Percentiles rank a stretch among this genome's conserved stretches.
Conservation (phyloP, 2,797 vertebrate genomes). For the Sylvia borin region DNA sequence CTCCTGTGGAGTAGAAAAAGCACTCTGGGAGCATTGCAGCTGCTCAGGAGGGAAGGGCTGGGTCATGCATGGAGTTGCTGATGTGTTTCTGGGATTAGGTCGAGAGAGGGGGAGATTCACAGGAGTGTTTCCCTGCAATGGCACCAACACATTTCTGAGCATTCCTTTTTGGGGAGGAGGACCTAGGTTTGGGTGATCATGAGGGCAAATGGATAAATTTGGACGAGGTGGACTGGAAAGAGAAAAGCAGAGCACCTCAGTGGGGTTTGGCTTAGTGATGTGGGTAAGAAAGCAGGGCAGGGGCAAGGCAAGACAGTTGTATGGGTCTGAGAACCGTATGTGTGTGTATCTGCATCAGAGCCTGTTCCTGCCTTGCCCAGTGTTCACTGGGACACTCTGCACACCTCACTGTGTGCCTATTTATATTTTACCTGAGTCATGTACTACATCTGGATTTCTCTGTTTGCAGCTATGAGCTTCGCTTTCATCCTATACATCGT, state of each 20-base stretch:
- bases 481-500: not conserved
- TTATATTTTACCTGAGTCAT: not conserved
- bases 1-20: accelerated
- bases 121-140: accelerated
- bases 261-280: accelerated
- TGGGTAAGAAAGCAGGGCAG: not conserved
- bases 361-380: not conserved
- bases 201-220: not conserved
- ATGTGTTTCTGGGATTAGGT: not conserved
- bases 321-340: not conserved
- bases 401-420: accelerated
- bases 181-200: accelerated
- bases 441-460: not conserved
- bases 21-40: not conserved
- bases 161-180: not conserved
- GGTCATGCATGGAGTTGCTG: accelerated
- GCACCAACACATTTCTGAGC: accelerated
- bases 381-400: not conserved
- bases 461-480: not conserved
- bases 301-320: not conserved
- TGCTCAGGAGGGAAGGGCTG: accelerated
- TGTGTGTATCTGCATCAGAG: not conserved
- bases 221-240: not conserved
- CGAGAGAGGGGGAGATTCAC: not conserved
- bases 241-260: not conserved